Evolutionary conservation across 2,113 vertebrate species (phyloP).

Genomic region (Carollia perspicillata): DNA sequence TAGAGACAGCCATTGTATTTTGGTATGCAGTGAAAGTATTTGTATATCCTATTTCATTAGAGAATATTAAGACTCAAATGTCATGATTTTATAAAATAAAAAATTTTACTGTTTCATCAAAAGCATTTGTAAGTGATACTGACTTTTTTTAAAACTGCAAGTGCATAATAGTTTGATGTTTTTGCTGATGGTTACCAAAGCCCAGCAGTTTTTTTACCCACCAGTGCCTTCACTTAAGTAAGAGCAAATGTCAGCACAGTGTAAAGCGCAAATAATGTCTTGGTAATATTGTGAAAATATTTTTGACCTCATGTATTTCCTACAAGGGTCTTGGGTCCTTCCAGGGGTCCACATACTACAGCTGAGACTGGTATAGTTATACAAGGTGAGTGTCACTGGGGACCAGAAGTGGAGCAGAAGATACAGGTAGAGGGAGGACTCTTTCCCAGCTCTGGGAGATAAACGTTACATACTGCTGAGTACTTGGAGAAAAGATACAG

Average conservation of each 20-base stretch:
- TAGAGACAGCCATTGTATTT: slow-evolving; percentile 1
- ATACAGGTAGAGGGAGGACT: neutral
- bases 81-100: neutral
- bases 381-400: neutral
- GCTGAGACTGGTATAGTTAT: neutral
- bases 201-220: slow-evolving; percentile 3
- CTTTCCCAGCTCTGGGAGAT: neutral
- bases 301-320: neutral
- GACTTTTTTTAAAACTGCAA: neutral
- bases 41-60: slow-evolving; percentile 25
- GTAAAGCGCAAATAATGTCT: neutral
- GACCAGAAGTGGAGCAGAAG: neutral
- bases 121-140: slow-evolving; percentile 15
- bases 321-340: neutral
- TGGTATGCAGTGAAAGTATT: neutral
- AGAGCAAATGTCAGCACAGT: neutral
- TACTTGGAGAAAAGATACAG: neutral
- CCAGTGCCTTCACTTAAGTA: neutral
- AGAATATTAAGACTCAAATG: neutral
- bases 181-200: slow-evolving; percentile 31
- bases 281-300: neutral
- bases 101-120: slow-evolving; percentile 31
- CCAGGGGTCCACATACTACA: neutral
- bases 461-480: neutral
- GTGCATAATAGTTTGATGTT: neutral